These are phyloP conservation scores for Coreius guichenoti DNA, from an alignment of 2,797 vertebrate genomes.

Conservation along the genomic window DNA sequence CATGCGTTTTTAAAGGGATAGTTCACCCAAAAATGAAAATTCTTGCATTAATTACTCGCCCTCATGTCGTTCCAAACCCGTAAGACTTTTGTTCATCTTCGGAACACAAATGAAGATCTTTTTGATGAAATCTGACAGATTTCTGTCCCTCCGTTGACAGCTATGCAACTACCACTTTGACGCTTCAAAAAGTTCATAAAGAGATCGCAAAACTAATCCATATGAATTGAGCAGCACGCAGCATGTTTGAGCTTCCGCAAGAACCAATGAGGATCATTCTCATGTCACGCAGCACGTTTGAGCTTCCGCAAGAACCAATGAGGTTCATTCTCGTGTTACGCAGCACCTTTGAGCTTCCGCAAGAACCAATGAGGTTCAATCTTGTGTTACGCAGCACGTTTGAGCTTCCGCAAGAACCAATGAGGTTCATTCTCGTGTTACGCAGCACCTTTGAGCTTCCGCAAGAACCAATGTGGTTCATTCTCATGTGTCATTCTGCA, in stretches of 20 bases:
- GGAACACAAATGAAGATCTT: no score
- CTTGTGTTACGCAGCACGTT: no score
- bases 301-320: background rate
- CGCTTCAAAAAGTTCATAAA: no score
- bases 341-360: no score
- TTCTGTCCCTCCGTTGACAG: background rate
- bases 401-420: background rate
- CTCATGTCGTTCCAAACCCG: background rate
- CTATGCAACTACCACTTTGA: background rate
- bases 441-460: no score
- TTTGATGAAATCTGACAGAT: background rate
- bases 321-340: background rate
- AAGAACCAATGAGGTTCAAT: background rate
- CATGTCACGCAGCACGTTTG: no score
- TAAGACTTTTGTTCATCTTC: background rate
- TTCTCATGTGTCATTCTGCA: no score
- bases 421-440: background rate
- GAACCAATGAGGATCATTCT: background rate
- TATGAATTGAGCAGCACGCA: no score
- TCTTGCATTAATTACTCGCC: background rate
- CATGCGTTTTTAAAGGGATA: conserved; percentile 6
- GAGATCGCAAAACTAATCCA: no score
- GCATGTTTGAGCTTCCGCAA: no score
- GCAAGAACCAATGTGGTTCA: no score
- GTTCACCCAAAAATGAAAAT: background rate